These are phyloP conservation scores for Temnothorax unifasciatus DNA, from an alignment of 2,888 invertebrate species.

Conservation along the genomic window DNA sequence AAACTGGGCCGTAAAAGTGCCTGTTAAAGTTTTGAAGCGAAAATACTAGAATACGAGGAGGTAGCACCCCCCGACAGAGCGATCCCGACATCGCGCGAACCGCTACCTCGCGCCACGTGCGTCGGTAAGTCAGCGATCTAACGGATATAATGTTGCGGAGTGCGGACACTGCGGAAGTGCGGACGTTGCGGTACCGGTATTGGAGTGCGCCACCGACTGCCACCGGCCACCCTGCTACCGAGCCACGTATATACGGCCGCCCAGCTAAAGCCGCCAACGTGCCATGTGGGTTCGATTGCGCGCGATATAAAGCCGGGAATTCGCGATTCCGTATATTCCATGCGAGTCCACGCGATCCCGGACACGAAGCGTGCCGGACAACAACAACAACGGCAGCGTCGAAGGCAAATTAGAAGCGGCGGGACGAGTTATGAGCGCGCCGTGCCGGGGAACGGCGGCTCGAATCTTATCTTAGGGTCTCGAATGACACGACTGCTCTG, in stretches of 20 bases:
- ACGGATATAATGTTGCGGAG: no score
- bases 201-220: no score
- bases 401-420: neutral
- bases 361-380: constrained; percentile 59
- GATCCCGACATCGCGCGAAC: neutral
- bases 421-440: constrained; percentile 67
- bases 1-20: no score
- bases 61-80: neutral
- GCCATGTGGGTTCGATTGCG: constrained; percentile 12
- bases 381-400: neutral
- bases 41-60: neutral
- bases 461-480: constrained; percentile 11
- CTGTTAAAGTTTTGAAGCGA: no score
- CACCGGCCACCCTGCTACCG: no score
- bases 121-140: constrained; percentile 14
- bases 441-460: constrained; percentile 34
- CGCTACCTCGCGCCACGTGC: neutral
- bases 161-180: no score
- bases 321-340: neutral
- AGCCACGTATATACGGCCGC: no score
- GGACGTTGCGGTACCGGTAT: no score
- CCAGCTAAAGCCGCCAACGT: neutral
- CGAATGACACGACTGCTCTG: constrained; percentile 43
- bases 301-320: neutral
- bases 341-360: constrained; percentile 56